Conservation (phyloP, 2,113 vertebrate genomes). For the Lethenteron camtschaticum region DNA sequence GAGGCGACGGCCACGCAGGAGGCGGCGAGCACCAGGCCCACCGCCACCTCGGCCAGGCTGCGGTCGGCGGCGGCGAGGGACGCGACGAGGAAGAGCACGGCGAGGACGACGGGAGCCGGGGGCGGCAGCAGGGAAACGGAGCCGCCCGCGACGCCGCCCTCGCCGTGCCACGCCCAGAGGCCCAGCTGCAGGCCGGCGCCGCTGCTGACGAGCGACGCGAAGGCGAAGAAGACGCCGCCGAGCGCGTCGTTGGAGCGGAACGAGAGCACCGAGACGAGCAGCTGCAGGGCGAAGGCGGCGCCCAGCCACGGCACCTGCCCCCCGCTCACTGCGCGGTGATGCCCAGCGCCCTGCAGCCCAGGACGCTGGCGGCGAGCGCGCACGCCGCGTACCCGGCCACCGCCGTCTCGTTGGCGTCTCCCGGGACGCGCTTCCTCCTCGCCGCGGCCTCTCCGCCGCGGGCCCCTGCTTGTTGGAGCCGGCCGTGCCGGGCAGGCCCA, state of each 20-base stretch:
- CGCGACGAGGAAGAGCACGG: constrained; percentile 35
- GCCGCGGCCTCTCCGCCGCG: too few relatives aligned
- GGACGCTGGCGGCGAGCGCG: constrained; percentile 17
- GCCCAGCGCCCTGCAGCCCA: constrained; percentile 37
- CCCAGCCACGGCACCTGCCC: constrained; percentile 58
- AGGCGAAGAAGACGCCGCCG: constrained; percentile 36
- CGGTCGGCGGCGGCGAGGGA: constrained; percentile 31
- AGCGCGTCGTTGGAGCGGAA: constrained; percentile 33
- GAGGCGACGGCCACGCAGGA: constrained; percentile 40
- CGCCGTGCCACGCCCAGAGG: constrained; percentile 9
- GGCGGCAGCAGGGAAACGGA: constrained; percentile 16
- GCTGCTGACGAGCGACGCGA: constrained; percentile 34
- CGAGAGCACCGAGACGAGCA: constrained; percentile 29
- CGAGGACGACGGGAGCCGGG: constrained; percentile 32
- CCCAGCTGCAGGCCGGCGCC: constrained; percentile 15
- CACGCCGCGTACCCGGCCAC: too few relatives aligned
- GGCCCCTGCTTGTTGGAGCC: too few relatives aligned
- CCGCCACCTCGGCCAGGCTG: constrained; percentile 31
- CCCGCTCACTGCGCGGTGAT: constrained; percentile 22
- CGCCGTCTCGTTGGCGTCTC: too few relatives aligned
- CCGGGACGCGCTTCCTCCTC: too few relatives aligned
- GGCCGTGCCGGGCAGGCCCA: too few relatives aligned
- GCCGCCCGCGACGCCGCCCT: background rate
- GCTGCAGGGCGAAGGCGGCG: constrained; percentile 40
- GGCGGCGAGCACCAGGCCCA: constrained; percentile 32